Percentiles rank a stretch among this genome's conserved stretches.
Conservation (phyloP, 1,140 invertebrate genomes). For the Heliothis subflexa region DNA sequence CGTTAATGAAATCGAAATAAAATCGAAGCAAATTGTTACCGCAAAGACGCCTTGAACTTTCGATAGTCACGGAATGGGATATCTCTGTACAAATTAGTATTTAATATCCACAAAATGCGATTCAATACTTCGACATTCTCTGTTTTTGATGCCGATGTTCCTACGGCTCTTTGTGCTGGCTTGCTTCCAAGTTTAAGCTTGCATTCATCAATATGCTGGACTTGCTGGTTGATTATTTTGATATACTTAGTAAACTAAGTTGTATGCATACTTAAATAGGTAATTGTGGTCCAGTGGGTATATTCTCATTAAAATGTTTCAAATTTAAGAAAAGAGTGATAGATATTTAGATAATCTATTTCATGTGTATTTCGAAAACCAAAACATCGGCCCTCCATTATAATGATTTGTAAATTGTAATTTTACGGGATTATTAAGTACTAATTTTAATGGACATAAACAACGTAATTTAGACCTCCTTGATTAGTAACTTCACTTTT, state of each 20-base stretch:
- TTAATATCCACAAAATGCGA: slow-evolving; percentile 20
- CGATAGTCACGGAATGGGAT: slow-evolving; percentile 56
- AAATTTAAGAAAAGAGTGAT: too few relatives aligned
- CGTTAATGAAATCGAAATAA: slow-evolving; percentile 54
- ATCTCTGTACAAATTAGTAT: slow-evolving; percentile 52
- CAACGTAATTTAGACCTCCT: too few relatives aligned
- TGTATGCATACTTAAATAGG: not conserved
- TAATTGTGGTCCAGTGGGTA: too few relatives aligned
- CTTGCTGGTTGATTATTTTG: slow-evolving; percentile 3
- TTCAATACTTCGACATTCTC: not conserved
- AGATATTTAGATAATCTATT: too few relatives aligned
- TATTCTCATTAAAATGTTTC: too few relatives aligned
- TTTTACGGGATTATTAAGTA: too few relatives aligned
- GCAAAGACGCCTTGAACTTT: slow-evolving; percentile 65
- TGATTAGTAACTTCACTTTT: too few relatives aligned
- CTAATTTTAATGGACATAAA: too few relatives aligned
- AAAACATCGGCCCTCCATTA: too few relatives aligned
- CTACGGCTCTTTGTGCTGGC: not conserved
- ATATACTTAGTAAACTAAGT: not conserved
- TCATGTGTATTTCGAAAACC: too few relatives aligned
- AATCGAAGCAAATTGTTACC: slow-evolving; percentile 54
- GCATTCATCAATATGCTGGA: not conserved
- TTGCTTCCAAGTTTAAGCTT: slow-evolving; percentile 2
- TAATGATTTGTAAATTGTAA: too few relatives aligned
- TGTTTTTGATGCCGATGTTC: not conserved